Evolutionary conservation across 2,888 invertebrate species (phyloP), one percentile per base, ranked within the genome.

Genomic region (Eristalinus sepulchralis): DNA sequence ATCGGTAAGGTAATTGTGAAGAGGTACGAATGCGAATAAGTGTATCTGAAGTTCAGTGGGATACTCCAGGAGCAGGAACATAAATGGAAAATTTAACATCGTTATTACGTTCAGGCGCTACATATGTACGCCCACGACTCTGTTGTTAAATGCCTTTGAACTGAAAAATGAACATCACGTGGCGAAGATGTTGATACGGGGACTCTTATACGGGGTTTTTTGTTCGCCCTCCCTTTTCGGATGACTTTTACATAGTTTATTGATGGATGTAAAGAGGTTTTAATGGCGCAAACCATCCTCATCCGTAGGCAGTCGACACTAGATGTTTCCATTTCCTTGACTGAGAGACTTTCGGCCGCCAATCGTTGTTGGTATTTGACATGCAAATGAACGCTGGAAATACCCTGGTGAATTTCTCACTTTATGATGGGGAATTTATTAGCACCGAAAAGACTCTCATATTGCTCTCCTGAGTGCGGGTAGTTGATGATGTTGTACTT

Each of bases 181-280:
- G n/a, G 60, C 47, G 60, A n/a, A 34, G 62, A 27, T 9, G 36
- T 20, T 20, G 34, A 17, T 24, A 36, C 2, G 75, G 47, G 34
- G 24, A 11, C 10, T 39, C 22, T 11, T 47, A 20, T 31, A 4
- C 11, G 17, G 1, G n/a, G 13, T 60, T 66, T 53, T 62, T 39
- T 53, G 36, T 64, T 33, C 20, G 20, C 2, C 20, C 34, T 62
- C 72, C 53, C 20, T 53, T 57, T 71, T 81, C 3, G 64, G 66
- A 24, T 22, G 73, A 83, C 75, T 87, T 87, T 81, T 87, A 87
- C 88, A 88, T 84, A 88, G 83, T 88, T 88, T 88, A 88, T 88
- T 88, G 88, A 88, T 88, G 87, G 87, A 88, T 88, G 87, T 88
- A 88, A 88, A 84, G 81, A 88, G 87, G 77, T 88, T 88, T 88